phyloP scores from a whole-genome alignment of 2,113 vertebrate species.

The Myxocyprinus asiaticus region DNA sequence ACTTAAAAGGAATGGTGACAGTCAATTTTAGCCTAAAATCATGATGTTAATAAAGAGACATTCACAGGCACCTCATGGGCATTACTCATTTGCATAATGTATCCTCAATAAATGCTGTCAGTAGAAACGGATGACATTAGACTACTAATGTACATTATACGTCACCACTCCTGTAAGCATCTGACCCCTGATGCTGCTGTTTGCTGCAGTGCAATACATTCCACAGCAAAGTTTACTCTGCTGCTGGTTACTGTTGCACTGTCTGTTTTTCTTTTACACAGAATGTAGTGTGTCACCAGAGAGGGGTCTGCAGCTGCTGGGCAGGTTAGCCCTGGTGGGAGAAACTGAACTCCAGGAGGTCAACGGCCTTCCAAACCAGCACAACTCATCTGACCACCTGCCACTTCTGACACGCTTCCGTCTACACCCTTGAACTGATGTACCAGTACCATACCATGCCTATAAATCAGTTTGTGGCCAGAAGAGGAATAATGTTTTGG shows the following conservation, averaged over 20 bases:
- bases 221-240: background rate
- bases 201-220: constrained; percentile 41
- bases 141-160: constrained; percentile 8
- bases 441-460: too few species aligned
- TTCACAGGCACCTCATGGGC: too few species aligned
- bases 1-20: too few species aligned
- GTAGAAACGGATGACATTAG: background rate
- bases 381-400: constrained; percentile 91
- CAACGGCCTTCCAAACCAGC: constrained; percentile 86
- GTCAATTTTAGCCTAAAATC: too few species aligned
- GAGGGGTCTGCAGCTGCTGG: constrained; percentile 84
- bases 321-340: constrained; percentile 84
- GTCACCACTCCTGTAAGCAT: background rate
- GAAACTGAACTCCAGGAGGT: constrained; percentile 83
- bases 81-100: background rate
- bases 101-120: background rate
- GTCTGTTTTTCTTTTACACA: constrained; percentile 18
- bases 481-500: too few species aligned
- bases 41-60: too few species aligned
- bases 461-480: too few species aligned
- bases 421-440: constrained; percentile 69
- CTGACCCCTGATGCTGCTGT: constrained; percentile 26
- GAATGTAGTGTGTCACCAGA: constrained; percentile 63
- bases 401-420: constrained; percentile 88
- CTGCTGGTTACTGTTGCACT: constrained; percentile 3